Evolutionary conservation across 2,797 vertebrate genomes (phyloP), one percentile per base, ranked within the genome.

Genomic region (Chromis chromis): DNA sequence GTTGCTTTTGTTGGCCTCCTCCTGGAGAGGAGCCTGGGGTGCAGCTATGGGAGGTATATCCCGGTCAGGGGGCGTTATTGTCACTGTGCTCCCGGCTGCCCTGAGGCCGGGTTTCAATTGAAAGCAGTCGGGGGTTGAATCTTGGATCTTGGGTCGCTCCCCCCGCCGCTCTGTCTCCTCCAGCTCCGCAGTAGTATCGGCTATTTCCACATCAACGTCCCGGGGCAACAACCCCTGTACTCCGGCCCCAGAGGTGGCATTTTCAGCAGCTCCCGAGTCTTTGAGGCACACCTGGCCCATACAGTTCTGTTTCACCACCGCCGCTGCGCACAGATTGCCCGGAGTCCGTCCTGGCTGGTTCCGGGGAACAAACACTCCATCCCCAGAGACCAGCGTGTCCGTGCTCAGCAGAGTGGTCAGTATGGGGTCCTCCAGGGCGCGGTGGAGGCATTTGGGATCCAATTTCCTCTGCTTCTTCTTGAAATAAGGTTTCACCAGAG

Each of bases 401-500:
- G 96, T 92, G 80, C 95, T 96, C 67, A 99, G 89, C 60, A 99
- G 76, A 62, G 96, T 96, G 81, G 94, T 97, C 40, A 99, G 94
- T 70, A 99, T 96, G 0, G 97, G 97, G 49, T 97, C 93, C 91
- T 95, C 91, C 86, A 99, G 80, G 70, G 97, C 96, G 33, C 96
- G 94, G 24, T 93, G 92, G 68, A 99, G 89, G 25, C 96, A 95
- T 87, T 97, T 96, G 0, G 96, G 52, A 65, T 96, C 95, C 81
- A 99, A 74, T 69, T 97, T 96, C 89, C 97, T 98, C 86, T 93
- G 96, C 80, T 99, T 99, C 94, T 99, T 99, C 89, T 99, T 99
- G 84, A 98, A 98, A 90, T 95, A 97, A 22, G 97, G 96, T 75
- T 99, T 99, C 86, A 98, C 92, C 0, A 97, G 91, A 4, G 96